Conservation (phyloP, 2,888 invertebrate species). For the Octonoba sinensis region DNA sequence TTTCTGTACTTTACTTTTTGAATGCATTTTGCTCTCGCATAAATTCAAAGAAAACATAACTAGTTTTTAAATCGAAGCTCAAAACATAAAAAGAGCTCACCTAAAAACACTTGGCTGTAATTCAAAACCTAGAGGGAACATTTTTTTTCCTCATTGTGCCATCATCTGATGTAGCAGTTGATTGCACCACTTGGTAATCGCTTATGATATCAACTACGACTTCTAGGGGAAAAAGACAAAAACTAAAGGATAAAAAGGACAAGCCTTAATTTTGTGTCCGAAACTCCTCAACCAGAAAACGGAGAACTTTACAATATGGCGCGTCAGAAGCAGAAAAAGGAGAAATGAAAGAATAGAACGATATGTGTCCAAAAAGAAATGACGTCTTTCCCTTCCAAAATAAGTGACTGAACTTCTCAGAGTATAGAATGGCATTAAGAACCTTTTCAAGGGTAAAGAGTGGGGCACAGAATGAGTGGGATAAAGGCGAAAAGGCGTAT, state of each 20-base stretch:
- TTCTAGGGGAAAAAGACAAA: not conserved
- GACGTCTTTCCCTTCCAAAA: slow-evolving; percentile 38
- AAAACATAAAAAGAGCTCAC: not conserved
- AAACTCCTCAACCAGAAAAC: slow-evolving; percentile 24
- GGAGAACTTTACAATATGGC: slow-evolving; percentile 48
- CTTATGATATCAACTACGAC: slow-evolving; percentile 9
- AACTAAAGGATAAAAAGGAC: slow-evolving; percentile 10
- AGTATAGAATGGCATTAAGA: slow-evolving; percentile 57
- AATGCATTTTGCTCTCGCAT: no score
- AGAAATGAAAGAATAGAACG: slow-evolving; percentile 10
- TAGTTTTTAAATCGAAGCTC: no score
- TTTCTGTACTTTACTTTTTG: no score
- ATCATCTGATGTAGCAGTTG: not conserved
- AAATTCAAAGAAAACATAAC: no score
- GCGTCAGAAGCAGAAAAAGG: slow-evolving; percentile 6
- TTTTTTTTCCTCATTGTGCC: not conserved
- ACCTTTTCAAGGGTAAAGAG: slow-evolving; percentile 43
- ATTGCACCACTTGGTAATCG: slow-evolving; percentile 8
- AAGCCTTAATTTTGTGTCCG: slow-evolving; percentile 45
- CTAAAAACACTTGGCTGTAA: slow-evolving; percentile 15
- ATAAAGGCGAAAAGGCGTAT: slow-evolving; percentile 57
- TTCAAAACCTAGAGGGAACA: slow-evolving; percentile 19
- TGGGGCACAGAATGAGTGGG: slow-evolving; percentile 35
- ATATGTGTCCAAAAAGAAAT: slow-evolving; percentile 50
- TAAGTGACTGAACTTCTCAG: slow-evolving; percentile 45